Percentiles rank a stretch among this genome's conserved stretches.
These are phyloP conservation scores for Tachuris rubrigastra DNA, from an alignment of 2,113 vertebrate genomes.

Conservation along the genomic window DNA sequence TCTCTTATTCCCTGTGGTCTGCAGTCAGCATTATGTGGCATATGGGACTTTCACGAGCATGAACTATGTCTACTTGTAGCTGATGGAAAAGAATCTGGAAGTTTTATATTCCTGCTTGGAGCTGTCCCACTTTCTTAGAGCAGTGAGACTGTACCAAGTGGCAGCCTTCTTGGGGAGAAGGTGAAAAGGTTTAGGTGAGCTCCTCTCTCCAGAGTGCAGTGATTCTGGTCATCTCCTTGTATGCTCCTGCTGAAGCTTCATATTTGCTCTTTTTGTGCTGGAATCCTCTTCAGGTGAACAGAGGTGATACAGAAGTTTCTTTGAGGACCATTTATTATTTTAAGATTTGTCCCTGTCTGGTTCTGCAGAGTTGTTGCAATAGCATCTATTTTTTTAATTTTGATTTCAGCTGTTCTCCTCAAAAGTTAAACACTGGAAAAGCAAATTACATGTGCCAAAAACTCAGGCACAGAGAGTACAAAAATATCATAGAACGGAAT, in stretches of 20 bases:
- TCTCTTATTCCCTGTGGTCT: not conserved
- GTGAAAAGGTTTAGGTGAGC: not conserved
- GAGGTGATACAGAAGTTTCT: not conserved
- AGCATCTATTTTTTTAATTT: not conserved
- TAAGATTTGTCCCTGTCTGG: not conserved
- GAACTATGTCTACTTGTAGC: not conserved
- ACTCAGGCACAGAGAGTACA: not conserved
- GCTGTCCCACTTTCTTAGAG: not conserved
- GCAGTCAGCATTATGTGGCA: not conserved
- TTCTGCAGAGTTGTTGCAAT: not conserved
- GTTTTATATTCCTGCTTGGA: not conserved
- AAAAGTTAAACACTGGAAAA: not conserved
- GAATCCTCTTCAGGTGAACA: not conserved
- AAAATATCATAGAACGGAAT: not conserved
- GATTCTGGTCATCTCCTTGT: not conserved
- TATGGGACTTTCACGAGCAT: not conserved
- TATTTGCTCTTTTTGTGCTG: not conserved
- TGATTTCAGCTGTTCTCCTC: not conserved
- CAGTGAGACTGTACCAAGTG: accelerated
- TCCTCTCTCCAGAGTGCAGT: not conserved
- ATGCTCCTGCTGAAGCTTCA: not conserved
- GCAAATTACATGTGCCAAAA: not conserved
- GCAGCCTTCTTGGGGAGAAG: not conserved
- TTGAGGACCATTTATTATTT: not conserved
- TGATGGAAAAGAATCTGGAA: not conserved